Conservation (phyloP, 2,113 vertebrate species). For the Strix aluco region DNA sequence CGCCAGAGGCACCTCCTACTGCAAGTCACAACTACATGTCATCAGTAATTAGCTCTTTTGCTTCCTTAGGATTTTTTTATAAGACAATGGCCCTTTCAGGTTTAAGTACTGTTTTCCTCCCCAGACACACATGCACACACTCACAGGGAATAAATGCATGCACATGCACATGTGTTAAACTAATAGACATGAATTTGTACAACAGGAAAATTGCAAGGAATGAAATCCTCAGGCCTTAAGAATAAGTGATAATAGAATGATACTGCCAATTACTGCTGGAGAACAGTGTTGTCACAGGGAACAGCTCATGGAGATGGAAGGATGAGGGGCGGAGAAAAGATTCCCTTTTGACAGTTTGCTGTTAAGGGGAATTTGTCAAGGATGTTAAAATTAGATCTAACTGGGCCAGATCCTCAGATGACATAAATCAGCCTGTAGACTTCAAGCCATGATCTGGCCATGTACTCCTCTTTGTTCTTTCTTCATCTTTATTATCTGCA, state of each 20-base stretch:
- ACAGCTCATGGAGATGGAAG: not conserved
- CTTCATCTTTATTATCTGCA: conserved; percentile 4
- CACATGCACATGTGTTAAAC: not conserved
- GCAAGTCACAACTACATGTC: not conserved
- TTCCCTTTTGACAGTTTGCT: not conserved
- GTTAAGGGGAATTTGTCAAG: conserved; percentile 40
- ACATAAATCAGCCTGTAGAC: conserved; percentile 25
- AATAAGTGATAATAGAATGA: conserved; percentile 55
- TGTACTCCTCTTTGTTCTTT: conserved; percentile 38
- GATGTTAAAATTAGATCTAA: conserved; percentile 49
- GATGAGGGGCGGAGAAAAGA: not conserved
- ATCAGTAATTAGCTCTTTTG: conserved; percentile 20
- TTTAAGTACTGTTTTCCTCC: not conserved
- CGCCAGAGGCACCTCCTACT: not conserved
- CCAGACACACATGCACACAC: not conserved
- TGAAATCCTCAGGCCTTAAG: conserved; percentile 32
- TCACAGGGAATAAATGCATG: not conserved
- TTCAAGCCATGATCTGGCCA: not conserved
- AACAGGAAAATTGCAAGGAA: conserved; percentile 54
- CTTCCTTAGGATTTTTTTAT: not conserved
- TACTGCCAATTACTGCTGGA: conserved; percentile 59
- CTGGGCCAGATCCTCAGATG: conserved; percentile 38
- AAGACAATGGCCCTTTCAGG: not conserved
- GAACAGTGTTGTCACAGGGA: conserved; percentile 39
- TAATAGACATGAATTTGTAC: conserved; percentile 22